These are phyloP conservation scores for Siderastrea radians DNA, from an alignment of 92 coral and sea anemone genomes.

Conservation along the genomic window DNA sequence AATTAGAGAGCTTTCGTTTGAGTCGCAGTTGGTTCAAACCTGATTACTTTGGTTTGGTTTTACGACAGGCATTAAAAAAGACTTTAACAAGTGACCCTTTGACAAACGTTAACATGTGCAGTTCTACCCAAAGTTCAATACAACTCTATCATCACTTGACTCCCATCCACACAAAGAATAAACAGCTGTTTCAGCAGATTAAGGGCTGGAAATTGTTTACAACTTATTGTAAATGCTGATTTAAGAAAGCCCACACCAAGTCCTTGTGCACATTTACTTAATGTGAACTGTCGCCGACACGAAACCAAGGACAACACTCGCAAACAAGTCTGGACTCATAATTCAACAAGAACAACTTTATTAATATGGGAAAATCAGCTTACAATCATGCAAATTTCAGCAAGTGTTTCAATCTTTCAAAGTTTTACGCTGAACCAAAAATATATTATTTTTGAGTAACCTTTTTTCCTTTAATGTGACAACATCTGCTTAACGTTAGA, in stretches of 20 bases:
- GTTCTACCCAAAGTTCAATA: no score
- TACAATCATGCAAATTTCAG: constrained; percentile 25
- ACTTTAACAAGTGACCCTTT: no score
- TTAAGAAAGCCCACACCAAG: not conserved
- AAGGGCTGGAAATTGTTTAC: not conserved
- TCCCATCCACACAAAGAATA: no score
- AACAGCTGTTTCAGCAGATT: not conserved
- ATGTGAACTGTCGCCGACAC: no score
- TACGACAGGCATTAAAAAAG: not conserved
- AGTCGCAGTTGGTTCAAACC: not conserved
- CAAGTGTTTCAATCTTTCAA: not conserved
- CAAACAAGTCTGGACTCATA: constrained; percentile 2
- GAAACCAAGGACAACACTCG: constrained; percentile 7
- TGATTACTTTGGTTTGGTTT: not conserved
- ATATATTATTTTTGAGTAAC: not conserved
- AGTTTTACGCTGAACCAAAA: not conserved
- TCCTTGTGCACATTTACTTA: no score
- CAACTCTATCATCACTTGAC: no score
- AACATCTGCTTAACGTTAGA: not conserved
- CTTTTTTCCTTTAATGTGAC: not conserved
- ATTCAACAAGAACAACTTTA: constrained; percentile 26
- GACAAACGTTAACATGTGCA: no score
- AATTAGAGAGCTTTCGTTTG: no score
- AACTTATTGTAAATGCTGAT: not conserved
- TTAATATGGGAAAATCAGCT: not conserved